A percentile compares a stretch with the other conserved stretches of the same genome.
Evolutionary conservation across 2,888 invertebrate genomes (phyloP).

Genomic region (Carcina quercana): DNA sequence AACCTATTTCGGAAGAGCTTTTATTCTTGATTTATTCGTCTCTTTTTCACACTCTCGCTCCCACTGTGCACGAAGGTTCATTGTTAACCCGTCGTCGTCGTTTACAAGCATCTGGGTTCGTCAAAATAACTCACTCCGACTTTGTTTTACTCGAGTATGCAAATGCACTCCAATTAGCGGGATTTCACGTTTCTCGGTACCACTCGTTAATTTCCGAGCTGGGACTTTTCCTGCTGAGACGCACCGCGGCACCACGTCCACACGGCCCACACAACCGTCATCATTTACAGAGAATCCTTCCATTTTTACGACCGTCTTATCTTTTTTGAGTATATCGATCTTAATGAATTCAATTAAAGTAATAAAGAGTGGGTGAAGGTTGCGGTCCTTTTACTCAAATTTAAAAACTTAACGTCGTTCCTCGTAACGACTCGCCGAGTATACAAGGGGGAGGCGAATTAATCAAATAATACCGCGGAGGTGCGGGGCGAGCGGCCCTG

Average conservation of each 20-base stretch:
- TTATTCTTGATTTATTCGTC: not conserved
- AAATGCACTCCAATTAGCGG: constrained; percentile 69
- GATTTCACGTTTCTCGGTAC: constrained; percentile 58
- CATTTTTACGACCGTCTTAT: constrained; percentile 68
- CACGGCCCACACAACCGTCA: constrained; percentile 29
- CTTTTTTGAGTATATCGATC: constrained; percentile 54
- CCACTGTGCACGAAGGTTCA: constrained; percentile 7
- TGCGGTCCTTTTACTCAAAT: constrained; percentile 65
- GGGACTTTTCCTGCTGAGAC: constrained; percentile 48
- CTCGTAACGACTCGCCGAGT: constrained; percentile 69
- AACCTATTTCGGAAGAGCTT: too few species aligned
- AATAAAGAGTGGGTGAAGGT: constrained; percentile 70
- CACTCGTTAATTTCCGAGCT: constrained; percentile 62
- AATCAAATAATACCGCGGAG: constrained; percentile 73
- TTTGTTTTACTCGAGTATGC: constrained; percentile 65
- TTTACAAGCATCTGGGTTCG: constrained; percentile 44
- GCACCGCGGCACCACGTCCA: too few species aligned
- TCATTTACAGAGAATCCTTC: constrained; percentile 66
- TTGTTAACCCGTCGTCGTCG: constrained; percentile 20
- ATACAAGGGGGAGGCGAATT: constrained; percentile 74
- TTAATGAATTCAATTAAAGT: constrained; percentile 70
- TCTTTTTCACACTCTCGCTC: constrained; percentile 10
- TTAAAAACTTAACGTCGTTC: constrained; percentile 70
- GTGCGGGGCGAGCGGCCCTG: constrained; percentile 34
- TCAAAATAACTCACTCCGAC: constrained; percentile 58